These are phyloP conservation scores for Phyllotis vaccarum DNA, from an alignment of 2,797 vertebrate genomes.

Conservation along the genomic window DNA sequence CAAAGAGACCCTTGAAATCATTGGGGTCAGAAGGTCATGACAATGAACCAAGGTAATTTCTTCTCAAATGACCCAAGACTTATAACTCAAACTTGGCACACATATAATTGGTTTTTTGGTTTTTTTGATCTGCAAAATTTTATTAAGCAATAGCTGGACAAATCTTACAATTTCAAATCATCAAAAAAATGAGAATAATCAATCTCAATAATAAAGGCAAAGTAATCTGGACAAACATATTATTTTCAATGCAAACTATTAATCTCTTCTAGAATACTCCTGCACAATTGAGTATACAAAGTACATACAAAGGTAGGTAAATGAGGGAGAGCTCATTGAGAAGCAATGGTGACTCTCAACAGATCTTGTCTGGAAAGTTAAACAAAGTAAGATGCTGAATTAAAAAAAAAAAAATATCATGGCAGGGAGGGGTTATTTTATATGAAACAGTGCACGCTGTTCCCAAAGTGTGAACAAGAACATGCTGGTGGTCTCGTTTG, in stretches of 20 bases:
- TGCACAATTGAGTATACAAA: slow-evolving; percentile 86
- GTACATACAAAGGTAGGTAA: slow-evolving; percentile 85
- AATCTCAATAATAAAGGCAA: slow-evolving; percentile 89
- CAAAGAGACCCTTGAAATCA: background rate
- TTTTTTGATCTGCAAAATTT: slow-evolving; percentile 89
- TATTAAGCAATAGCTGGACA: slow-evolving; percentile 93
- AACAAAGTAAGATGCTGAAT: slow-evolving; percentile 78
- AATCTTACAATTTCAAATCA: slow-evolving; percentile 91
- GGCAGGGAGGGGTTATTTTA: slow-evolving; percentile 39
- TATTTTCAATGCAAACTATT: slow-evolving; percentile 86
- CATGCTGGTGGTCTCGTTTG: slow-evolving; percentile 86
- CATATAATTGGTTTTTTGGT: slow-evolving; percentile 49
- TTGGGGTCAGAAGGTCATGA: background rate
- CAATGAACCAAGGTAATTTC: background rate
- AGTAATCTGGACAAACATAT: slow-evolving; percentile 88
- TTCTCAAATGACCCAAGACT: slow-evolving; percentile 63
- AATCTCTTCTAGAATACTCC: slow-evolving; percentile 87
- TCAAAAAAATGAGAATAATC: slow-evolving; percentile 86
- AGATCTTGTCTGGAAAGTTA: slow-evolving; percentile 70
- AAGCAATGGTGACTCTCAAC: slow-evolving; percentile 74
- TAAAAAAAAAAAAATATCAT: background rate
- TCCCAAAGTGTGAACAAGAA: slow-evolving; percentile 72
- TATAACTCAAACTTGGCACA: slow-evolving; percentile 75
- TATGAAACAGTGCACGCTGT: slow-evolving; percentile 56
- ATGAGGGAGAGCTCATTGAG: slow-evolving; percentile 79